A percentile compares a stretch with the other conserved stretches of the same genome.
These are phyloP conservation scores for Aphidoletes aphidimyza DNA, from an alignment of 2,888 invertebrate species.

Conservation along the genomic window DNA sequence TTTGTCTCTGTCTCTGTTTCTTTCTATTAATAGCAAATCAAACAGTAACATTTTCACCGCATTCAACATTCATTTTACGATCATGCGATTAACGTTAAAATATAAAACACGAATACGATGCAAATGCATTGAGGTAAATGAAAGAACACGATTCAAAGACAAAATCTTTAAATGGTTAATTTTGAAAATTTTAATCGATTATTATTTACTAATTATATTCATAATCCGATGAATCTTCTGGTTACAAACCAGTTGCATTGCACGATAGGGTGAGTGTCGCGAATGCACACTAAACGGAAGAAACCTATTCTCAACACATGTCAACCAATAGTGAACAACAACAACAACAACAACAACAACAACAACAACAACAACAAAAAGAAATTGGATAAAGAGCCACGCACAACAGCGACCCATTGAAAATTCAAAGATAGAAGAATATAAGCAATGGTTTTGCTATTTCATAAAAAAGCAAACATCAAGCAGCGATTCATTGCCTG, in stretches of 20 bases:
- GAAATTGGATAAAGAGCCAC: too few relatives aligned
- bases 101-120: not conserved
- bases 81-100: not conserved
- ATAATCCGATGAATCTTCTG: not conserved
- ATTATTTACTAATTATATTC: constrained; percentile 33
- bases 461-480: not conserved
- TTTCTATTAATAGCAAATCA: too few relatives aligned
- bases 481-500: not conserved
- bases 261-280: not conserved
- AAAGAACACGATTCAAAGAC: not conserved
- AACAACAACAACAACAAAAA: not conserved
- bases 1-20: not conserved
- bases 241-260: constrained; percentile 16
- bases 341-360: not conserved
- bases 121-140: not conserved
- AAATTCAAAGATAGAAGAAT: not conserved
- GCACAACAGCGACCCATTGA: too few relatives aligned
- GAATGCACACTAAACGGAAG: not conserved
- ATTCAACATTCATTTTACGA: too few relatives aligned
- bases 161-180: not conserved
- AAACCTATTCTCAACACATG: not conserved
- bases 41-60: too few relatives aligned
- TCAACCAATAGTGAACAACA: not conserved
- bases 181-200: constrained; percentile 28
- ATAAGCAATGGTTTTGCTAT: not conserved